Evolutionary conservation across 2,888 invertebrate species (phyloP).

Genomic region (Papilio elwesi): DNA sequence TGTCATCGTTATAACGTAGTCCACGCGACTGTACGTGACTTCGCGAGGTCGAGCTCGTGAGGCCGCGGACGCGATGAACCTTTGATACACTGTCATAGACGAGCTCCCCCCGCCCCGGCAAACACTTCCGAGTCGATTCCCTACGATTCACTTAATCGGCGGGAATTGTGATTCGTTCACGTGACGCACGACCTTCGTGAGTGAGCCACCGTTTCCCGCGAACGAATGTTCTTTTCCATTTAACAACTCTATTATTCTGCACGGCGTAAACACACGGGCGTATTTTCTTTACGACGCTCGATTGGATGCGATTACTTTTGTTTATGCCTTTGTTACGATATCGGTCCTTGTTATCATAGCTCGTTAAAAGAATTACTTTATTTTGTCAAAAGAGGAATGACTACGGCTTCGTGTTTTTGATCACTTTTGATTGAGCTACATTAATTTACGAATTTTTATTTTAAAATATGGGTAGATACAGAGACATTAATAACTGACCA

Average conservation of each 20-base stretch:
- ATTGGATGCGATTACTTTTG: constrained; percentile 27
- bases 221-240: constrained; percentile 37
- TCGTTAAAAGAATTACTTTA: neutral
- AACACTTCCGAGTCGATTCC: constrained; percentile 48
- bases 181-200: constrained; percentile 57
- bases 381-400: neutral
- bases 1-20: constrained; percentile 18
- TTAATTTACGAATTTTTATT: no score
- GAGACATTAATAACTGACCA: no score
- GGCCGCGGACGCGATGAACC: constrained; percentile 48
- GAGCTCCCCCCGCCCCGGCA: constrained; percentile 39
- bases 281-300: constrained; percentile 32
- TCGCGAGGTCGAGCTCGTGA: constrained; percentile 49
- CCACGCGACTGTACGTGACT: constrained; percentile 51
- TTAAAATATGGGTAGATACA: no score
- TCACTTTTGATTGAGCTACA: no score
- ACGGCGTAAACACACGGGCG: constrained; percentile 27
- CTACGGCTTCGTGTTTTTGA: neutral
- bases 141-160: constrained; percentile 51
- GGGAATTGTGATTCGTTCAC: constrained; percentile 49
- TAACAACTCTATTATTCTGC: constrained; percentile 38
- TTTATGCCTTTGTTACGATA: constrained; percentile 26
- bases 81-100: constrained; percentile 44
- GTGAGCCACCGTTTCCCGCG: constrained; percentile 34
- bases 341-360: constrained; percentile 5